phyloP scores from a whole-genome alignment of 2,797 vertebrate species.

The Bucorvus abyssinicus region DNA sequence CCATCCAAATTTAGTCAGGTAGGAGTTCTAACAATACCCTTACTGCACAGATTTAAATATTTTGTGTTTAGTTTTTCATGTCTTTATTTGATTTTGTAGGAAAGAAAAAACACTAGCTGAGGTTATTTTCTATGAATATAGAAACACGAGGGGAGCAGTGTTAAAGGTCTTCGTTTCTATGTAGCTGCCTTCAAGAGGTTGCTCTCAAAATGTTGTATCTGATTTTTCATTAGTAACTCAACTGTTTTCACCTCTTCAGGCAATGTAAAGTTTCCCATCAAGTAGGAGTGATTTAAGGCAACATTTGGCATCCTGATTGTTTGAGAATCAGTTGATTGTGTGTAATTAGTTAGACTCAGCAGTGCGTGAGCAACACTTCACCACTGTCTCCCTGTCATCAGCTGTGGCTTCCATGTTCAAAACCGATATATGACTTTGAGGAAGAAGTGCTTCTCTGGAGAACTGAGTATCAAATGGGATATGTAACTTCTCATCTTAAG shows the following conservation, averaged over 20 bases:
- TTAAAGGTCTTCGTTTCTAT: background rate
- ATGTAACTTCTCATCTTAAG: conserved; percentile 5
- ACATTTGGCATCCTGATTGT: conserved; percentile 5
- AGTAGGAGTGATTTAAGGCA: conserved; percentile 46
- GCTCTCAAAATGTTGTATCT: background rate
- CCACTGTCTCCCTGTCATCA: background rate
- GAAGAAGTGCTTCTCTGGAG: conserved; percentile 17
- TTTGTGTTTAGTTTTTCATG: background rate
- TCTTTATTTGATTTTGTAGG: background rate
- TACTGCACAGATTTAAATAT: background rate
- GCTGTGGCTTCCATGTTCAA: background rate
- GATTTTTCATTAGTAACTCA: conserved; percentile 13
- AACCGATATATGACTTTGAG: conserved; percentile 8
- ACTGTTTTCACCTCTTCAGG: conserved; percentile 27
- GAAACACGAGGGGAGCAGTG: background rate
- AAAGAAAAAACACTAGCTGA: background rate
- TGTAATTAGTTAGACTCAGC: conserved; percentile 43
- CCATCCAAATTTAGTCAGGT: background rate
- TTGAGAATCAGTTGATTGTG: conserved; percentile 43
- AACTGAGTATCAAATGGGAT: conserved; percentile 18
- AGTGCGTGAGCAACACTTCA: conserved; percentile 26
- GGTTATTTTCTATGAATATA: background rate
- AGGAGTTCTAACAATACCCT: background rate
- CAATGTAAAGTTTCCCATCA: conserved; percentile 19
- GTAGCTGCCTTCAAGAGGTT: background rate